Conservation (phyloP, 2,113 vertebrate genomes). For the Dermatemys mawii region DNA sequence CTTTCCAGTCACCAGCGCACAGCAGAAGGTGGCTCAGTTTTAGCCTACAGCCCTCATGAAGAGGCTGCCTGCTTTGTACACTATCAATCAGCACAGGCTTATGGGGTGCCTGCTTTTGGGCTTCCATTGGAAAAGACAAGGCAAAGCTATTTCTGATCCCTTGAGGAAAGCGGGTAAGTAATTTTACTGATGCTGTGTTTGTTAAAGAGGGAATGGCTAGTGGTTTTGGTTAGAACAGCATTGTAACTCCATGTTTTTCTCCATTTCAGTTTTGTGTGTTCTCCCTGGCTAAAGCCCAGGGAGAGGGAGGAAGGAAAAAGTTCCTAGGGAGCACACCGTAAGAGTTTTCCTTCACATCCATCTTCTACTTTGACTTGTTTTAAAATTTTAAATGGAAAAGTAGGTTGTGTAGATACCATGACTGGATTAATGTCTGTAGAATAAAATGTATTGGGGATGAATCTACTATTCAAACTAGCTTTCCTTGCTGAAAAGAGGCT, state of each 20-base stretch:
- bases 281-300: neutral
- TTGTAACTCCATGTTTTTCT: neutral
- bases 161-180: neutral
- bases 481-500: neutral
- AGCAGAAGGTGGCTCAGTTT: neutral
- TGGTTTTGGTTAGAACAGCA: neutral
- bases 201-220: neutral
- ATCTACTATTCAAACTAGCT: neutral
- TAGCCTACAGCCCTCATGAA: neutral
- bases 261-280: neutral
- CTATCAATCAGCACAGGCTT: neutral
- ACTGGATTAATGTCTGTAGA: fast-evolving
- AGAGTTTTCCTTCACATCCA: neutral
- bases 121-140: fast-evolving
- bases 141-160: fast-evolving
- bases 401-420: neutral
- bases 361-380: fast-evolving
- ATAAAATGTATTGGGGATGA: too few species aligned
- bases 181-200: fast-evolving
- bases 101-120: too few species aligned
- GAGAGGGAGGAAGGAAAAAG: neutral
- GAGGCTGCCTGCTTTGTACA: neutral
- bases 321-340: fast-evolving
- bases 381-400: neutral
- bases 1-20: neutral